phyloP scores from a whole-genome alignment of 2,888 invertebrate genomes.

The Apomyelois bistriatella region DNA sequence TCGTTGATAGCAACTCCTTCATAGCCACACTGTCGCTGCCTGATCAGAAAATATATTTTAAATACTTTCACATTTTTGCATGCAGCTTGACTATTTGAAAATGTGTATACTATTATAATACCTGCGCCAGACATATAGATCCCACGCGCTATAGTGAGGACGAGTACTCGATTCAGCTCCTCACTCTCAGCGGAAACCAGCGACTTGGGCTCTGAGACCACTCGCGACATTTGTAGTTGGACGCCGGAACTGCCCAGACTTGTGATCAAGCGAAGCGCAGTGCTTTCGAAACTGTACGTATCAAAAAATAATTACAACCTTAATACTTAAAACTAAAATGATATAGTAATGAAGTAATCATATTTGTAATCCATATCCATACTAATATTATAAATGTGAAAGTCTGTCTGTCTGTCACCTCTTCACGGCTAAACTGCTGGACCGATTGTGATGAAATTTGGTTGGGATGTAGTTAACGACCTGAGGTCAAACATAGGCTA shows the following conservation, averaged over 20 bases:
- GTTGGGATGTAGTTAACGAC: too few relatives aligned
- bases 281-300: conserved; percentile 88
- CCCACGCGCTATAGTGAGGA: conserved; percentile 94
- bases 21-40: conserved; percentile 88
- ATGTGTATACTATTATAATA: conserved; percentile 25
- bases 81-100: too few relatives aligned
- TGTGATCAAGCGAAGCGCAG: conserved; percentile 90
- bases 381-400: too few relatives aligned
- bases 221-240: conserved; percentile 94
- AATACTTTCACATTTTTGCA: too few relatives aligned
- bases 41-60: conserved; percentile 24
- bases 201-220: conserved; percentile 94
- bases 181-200: conserved; percentile 96
- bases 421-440: too few relatives aligned
- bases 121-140: conserved; percentile 95
- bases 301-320: background rate
- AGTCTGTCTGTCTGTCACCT: too few relatives aligned
- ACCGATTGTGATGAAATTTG: too few relatives aligned
- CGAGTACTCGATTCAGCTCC: conserved; percentile 95
- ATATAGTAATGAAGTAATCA: too few relatives aligned
- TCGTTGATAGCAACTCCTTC: conserved; percentile 92
- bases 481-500: too few relatives aligned
- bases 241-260: conserved; percentile 97
- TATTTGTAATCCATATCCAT: too few relatives aligned
- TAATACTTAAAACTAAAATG: too few relatives aligned